A percentile compares a stretch with the other conserved stretches of the same genome.
These are phyloP conservation scores for Varanus komodoensis DNA, from an alignment of 2,113 vertebrate genomes.

Conservation along the genomic window DNA sequence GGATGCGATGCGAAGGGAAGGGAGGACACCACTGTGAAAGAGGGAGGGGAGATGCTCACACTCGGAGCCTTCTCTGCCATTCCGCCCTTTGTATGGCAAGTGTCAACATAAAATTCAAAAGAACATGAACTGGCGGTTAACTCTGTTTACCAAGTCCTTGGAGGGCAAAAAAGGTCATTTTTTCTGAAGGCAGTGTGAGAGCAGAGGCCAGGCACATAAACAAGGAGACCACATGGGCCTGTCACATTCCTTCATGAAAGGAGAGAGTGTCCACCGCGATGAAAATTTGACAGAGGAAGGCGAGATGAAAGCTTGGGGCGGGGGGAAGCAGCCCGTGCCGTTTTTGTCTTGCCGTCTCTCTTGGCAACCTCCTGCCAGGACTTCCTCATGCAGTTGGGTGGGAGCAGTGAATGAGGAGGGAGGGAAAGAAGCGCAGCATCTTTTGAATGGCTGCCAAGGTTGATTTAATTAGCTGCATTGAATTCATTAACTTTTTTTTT, in stretches of 20 bases:
- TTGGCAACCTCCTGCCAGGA: accelerated
- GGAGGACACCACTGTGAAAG: no score
- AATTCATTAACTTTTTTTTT: slow-evolving; percentile 63
- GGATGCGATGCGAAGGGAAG: background rate
- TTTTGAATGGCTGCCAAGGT: slow-evolving; percentile 68
- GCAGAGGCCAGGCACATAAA: background rate
- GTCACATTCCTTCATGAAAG: slow-evolving; percentile 38
- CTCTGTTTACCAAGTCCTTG: slow-evolving; percentile 30
- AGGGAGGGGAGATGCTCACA: background rate
- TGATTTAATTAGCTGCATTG: slow-evolving; percentile 72
- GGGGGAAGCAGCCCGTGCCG: background rate
- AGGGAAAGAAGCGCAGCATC: background rate
- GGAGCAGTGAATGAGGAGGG: background rate
- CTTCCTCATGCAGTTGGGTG: background rate
- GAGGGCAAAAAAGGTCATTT: slow-evolving; percentile 27
- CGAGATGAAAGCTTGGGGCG: slow-evolving; percentile 29
- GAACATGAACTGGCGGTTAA: background rate
- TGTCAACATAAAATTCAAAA: slow-evolving; percentile 21
- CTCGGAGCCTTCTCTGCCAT: background rate
- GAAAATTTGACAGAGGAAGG: slow-evolving; percentile 33
- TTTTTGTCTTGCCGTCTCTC: background rate
- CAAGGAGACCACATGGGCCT: background rate
- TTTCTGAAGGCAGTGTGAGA: accelerated
- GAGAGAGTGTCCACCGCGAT: slow-evolving; percentile 3
- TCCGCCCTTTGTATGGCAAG: accelerated